Conservation (phyloP, 2,797 vertebrate species). For the Smutsia gigantea region DNA sequence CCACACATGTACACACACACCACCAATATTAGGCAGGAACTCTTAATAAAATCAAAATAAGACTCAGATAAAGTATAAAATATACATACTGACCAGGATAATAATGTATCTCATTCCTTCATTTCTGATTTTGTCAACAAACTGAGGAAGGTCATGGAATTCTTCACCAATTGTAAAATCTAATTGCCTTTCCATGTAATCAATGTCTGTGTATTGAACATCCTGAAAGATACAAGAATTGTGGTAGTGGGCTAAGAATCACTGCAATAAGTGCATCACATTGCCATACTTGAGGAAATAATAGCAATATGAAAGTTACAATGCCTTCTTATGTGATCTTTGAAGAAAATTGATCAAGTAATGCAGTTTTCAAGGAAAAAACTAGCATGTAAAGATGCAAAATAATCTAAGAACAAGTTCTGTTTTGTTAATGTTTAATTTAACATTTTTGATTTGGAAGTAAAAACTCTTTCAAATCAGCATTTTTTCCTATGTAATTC, state of each 20-base stretch:
- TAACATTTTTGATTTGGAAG: constrained; percentile 14
- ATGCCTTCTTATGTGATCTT: neutral
- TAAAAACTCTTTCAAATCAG: neutral
- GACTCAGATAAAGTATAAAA: neutral
- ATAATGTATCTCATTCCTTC: constrained; percentile 95
- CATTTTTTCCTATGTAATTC: neutral
- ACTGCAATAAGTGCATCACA: neutral
- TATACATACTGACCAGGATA: constrained; percentile 91
- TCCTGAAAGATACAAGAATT: constrained; percentile 87
- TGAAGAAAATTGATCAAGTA: neutral
- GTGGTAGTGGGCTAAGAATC: neutral
- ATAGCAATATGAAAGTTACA: neutral
- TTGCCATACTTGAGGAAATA: neutral
- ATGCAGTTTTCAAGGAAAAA: neutral
- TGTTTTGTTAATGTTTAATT: neutral
- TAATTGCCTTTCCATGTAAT: constrained; percentile 95
- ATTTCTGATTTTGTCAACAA: constrained; percentile 89
- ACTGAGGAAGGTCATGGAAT: constrained; percentile 88
- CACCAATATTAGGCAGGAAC: neutral
- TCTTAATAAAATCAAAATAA: neutral
- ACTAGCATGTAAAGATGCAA: neutral
- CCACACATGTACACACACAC: too few species aligned
- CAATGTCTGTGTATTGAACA: constrained; percentile 95
- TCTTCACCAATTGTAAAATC: constrained; percentile 90
- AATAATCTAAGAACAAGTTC: neutral